Conservation (phyloP, 2,888 invertebrate genomes). For the Agrilus mali region DNA sequence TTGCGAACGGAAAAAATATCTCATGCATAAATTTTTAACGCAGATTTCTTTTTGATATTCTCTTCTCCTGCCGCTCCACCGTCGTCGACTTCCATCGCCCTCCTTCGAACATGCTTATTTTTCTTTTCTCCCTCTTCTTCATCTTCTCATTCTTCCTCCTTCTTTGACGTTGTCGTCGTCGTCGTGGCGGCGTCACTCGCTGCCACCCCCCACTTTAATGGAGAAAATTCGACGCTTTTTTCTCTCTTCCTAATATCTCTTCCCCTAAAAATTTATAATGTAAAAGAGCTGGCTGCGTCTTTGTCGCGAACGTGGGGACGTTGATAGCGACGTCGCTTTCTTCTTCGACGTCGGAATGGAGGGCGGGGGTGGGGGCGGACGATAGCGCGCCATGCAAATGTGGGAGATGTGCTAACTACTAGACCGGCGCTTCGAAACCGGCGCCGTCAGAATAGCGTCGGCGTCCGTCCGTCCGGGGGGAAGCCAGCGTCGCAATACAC, state of each 20-base stretch:
- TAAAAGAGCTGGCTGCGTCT: constrained; percentile 26
- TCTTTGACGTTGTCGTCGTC: constrained; percentile 21
- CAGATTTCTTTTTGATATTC: too few species aligned
- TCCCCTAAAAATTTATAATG: constrained; percentile 27
- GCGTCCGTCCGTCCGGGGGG: constrained; percentile 26
- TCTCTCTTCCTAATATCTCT: constrained; percentile 17
- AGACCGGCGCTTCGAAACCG: constrained; percentile 31
- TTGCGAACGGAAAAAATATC: too few species aligned
- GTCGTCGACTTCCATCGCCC: neutral
- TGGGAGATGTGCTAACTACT: constrained; percentile 36
- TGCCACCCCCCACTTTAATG: constrained; percentile 24
- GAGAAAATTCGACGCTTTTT: constrained; percentile 26
- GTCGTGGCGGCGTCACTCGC: constrained; percentile 12
- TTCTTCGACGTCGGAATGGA: constrained; percentile 19
- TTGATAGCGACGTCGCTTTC: constrained; percentile 20
- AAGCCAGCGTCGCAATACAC: constrained; percentile 28
- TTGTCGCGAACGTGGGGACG: constrained; percentile 18
- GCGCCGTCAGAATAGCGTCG: constrained; percentile 33
- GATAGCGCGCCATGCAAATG: constrained; percentile 35
- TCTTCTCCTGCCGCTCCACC: neutral
- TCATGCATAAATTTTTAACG: too few species aligned
- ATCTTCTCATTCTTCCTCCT: neutral
- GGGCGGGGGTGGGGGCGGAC: constrained; percentile 25
- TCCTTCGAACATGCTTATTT: too few species aligned
- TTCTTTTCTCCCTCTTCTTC: neutral